Base-by-base conservation (phyloP, 2,113 vertebrate species). In the Zonotrichia leucophrys region DNA sequence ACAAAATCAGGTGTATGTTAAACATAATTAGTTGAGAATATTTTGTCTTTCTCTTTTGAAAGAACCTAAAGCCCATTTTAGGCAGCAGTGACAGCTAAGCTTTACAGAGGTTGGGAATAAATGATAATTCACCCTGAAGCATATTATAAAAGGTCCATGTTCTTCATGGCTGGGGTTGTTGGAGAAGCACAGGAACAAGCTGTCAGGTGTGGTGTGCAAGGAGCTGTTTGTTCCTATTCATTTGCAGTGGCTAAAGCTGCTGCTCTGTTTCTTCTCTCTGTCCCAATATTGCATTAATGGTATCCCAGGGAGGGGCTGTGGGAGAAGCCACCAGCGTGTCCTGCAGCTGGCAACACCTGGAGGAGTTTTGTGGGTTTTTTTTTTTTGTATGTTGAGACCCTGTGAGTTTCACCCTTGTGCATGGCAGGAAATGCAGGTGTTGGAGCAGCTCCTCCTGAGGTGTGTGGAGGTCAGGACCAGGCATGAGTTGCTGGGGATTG, bases 351-450 rank as follows among this genome's bases (percentile, higher is more conserved):
- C 21, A 87, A 5, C 27, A 4, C 15, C 52, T 31, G 17, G 3
- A 35, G 37, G 10, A 33, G 30, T 49, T 73, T 1, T 1, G 1
- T 49, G 7, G 37, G 7, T 37, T 37, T 37, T 37, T 37, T 30
- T 5, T 0, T 3, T 18, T 89, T 12, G 41, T 0, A 0, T 37
- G 1, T 42, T 14, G 44, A 44, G 66, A 50, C 9, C 13, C 17
- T 1, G 0, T 27, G 31, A 27, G 42, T 42, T 28, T 66, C 70
- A n/a, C 30, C 42, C 16, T 0, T 3, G 0, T 15, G 28, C 8
- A 1, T 80, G 41, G 23, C 0, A 1, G 86, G 75, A 62, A 55
- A 16, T 68, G 53, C 58, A 75, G 47, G 5, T 50, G 33, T 53
- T 28, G 6, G 3, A 27, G 19, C 28, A 55, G 50, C 69, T 31